Base-by-base conservation (phyloP, 2,113 vertebrate genomes). In the Strix aluco region DNA sequence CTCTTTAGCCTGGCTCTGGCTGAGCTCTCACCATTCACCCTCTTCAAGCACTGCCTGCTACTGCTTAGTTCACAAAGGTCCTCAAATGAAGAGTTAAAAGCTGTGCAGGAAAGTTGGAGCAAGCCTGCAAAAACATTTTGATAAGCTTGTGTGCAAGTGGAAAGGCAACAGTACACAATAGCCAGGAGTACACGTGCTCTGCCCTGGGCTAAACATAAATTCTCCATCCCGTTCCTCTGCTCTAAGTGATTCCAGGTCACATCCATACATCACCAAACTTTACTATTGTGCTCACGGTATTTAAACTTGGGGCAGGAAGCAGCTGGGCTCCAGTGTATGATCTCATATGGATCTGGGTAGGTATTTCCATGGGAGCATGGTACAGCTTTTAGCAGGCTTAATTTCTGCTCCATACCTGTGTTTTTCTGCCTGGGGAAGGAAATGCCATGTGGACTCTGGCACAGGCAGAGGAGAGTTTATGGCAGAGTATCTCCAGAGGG, bases 211-310 rank as follows among this genome's bases (percentile, higher is more conserved):
- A 92, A 52, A 92, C 88, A 94, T 89, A 94, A 96, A 95, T 91
- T 87, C 86, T 92, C 83, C 81, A 79, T 81, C 77, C 69, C 0
- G 0, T 52, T 94, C 81, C 61, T 94, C 86, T 65, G 57, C 88
- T 93, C 51, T 96, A 96, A 96, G 65, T 93, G 95, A 92, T 96
- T 95, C 96, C 94, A 95, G 92, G 94, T 91, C 96, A 94, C 88
- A 87, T 86, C 70, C 73, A 95, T 92, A 81, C 92, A 94, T 93
- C 93, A 96, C 9, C 1, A 65, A 93, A 94, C 79, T 90, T 91
- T 73, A 93, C 80, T 91, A 3, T 86, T 93, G 85, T 85, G 80
- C 86, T 92, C 57, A 59, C 0, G 1, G 86, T 86, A 71, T 63
- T 94, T 96, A 92, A 95, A 94, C 92, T 42, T 23, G 44, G 79